Percentiles rank a stretch among this genome's conserved stretches.
Conservation (phyloP, 2,888 invertebrate genomes). For the Mellilla xanthometata region DNA sequence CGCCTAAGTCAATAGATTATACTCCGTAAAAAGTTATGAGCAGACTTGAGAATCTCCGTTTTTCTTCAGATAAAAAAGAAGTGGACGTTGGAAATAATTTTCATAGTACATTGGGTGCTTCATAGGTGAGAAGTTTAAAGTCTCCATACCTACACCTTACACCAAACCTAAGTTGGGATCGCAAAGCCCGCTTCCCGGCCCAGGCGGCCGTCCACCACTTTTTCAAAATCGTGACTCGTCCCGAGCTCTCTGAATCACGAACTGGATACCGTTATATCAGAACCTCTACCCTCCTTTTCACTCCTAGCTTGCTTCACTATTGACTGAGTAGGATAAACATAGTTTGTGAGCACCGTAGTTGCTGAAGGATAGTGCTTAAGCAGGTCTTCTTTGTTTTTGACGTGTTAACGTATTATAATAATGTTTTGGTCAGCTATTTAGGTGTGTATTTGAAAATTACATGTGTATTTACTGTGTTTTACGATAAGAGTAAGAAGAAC, state of each 20-base stretch:
- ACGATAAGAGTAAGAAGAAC: too few species aligned
- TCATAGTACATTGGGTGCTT: too few species aligned
- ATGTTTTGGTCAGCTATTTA: conserved; percentile 18
- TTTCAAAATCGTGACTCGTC: conserved; percentile 80
- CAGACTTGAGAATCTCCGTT: too few species aligned
- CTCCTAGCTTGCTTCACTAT: conserved; percentile 38
- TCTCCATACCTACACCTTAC: conserved; percentile 34
- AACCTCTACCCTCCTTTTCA: conserved; percentile 46
- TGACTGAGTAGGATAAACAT: conserved; percentile 49
- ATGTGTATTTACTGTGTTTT: not conserved
- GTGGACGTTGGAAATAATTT: too few species aligned
- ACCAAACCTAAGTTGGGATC: conserved; percentile 47
- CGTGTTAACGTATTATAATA: conserved; percentile 44
- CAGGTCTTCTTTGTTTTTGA: conserved; percentile 44
- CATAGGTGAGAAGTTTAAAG: not conserved
- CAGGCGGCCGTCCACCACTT: conserved; percentile 75
- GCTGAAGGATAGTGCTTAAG: conserved; percentile 44
- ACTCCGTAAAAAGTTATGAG: too few species aligned
- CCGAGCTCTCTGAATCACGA: conserved; percentile 71
- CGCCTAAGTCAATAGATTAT: too few species aligned
- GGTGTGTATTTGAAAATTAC: too few species aligned
- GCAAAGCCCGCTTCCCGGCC: conserved; percentile 54
- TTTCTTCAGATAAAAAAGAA: too few species aligned
- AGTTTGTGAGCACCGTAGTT: conserved; percentile 33
- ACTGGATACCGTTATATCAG: conserved; percentile 65